phyloP scores from a whole-genome alignment of 2,113 vertebrate genomes.

The Prunella himalayana region DNA sequence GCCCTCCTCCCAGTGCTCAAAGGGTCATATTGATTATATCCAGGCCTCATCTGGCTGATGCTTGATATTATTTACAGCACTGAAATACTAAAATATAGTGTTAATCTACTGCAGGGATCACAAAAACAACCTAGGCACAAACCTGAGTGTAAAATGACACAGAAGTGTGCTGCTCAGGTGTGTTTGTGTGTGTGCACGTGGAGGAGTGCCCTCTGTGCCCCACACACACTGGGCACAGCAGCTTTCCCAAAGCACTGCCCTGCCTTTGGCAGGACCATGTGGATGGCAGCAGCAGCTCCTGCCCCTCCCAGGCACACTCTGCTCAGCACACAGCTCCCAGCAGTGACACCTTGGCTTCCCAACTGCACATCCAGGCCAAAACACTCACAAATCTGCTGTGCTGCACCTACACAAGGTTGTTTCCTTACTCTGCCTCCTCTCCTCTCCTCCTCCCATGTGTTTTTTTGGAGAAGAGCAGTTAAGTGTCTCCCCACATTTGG shows the following conservation, averaged over 20 bases:
- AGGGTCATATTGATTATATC: neutral
- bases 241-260: neutral
- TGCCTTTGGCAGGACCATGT: neutral
- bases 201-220: neutral
- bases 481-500: neutral
- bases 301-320: neutral
- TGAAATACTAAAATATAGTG: neutral
- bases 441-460: neutral
- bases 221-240: neutral
- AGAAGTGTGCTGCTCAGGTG: neutral
- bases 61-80: neutral
- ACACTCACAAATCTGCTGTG: neutral
- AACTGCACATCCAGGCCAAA: neutral
- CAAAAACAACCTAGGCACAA: neutral
- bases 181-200: fast-evolving
- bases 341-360: neutral
- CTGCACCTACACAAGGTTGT: neutral
- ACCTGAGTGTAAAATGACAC: neutral
- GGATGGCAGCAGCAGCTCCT: neutral
- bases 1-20: neutral
- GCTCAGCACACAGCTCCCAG: neutral
- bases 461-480: neutral
- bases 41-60: neutral
- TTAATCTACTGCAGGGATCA: neutral
- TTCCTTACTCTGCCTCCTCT: neutral